Evolutionary conservation across 2,888 invertebrate species (phyloP), one percentile per base, ranked within the genome.

Genomic region (Sylvicola cinctus): DNA sequence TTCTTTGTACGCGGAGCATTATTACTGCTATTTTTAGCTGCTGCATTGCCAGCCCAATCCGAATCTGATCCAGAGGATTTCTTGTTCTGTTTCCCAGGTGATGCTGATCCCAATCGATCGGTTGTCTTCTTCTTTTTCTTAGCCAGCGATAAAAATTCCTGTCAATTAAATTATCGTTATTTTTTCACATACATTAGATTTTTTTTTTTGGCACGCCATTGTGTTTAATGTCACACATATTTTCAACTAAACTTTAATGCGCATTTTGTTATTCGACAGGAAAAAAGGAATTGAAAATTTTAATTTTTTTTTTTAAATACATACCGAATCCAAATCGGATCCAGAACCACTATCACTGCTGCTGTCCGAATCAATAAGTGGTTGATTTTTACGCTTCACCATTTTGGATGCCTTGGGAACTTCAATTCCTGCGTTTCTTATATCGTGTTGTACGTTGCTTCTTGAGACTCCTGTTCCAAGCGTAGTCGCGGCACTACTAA

Each of bases 361-460:
- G 38, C 76, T 76, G 54, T 83, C 80, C 15, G 81, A 79, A 53
- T 84, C 83, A 45, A 83, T 74, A 41, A 81, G 61, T 28, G 78
- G 76, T 52, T 80, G 77, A 55, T 75, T 79, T 58, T 83, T 81
- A 44, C 84, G 67, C 62, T 84, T 84, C 46, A 74, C 80, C 83
- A 84, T 84, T 58, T 52, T 58, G 26, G 12, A n/a, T n/a, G n/a
- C n/a, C n/a, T n/a, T n/a, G n/a, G n/a, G n/a, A n/a, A n/a, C n/a
- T n/a, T n/a, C n/a, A n/a, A n/a, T n/a, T n/a, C n/a, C n/a, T n/a
- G n/a, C n/a, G n/a, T n/a, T n/a, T n/a, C n/a, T n/a, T n/a, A n/a
- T n/a, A n/a, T n/a, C n/a, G n/a, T n/a, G n/a, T n/a, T n/a, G n/a
- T n/a, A n/a, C n/a, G n/a, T n/a, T n/a, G n/a, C n/a, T n/a, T n/a